Evolutionary conservation across 2,888 invertebrate genomes (phyloP), one percentile per base, ranked within the genome.

Genomic region (Myathropa florea): DNA sequence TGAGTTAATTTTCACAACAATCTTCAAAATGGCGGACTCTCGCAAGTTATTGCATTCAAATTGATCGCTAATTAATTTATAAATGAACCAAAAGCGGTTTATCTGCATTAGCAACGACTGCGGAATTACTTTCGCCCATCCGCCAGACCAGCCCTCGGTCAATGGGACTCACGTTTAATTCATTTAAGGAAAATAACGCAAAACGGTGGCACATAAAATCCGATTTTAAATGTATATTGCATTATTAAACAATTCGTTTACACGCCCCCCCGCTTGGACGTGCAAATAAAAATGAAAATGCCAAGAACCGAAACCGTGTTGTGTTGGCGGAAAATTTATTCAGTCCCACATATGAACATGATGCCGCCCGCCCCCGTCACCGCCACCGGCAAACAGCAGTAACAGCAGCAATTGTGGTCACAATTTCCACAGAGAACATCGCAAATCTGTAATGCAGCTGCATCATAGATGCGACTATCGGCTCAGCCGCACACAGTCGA

Each of bases 191-290:
- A n/a, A 46, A 39, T 33, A 7, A 33, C 10, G 33, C 10, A n/a
- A 46, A 46, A 46, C 46, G 46, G 9, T 18, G 46, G 18, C 46
- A 18, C 18, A 46, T n/a, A 26, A 60, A 60, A 60, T 28, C 4
- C 18, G 23, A 33, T 53, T 68, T 68, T 68, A 60, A 67, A 61
- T 77, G 46, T 21, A 23, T 60, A 71, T 59, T 78, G 28, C 57
- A 71, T 71, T 78, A 64, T 64, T 78, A 39, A 71, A 57, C 36
- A 64, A 63, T 26, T 78, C 71, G 23, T 46, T 59, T 78, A 9
- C 57, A 6, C 36, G 28, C 14, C 53, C 36, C 33, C 14, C 4
- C 26, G 18, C 6, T 12, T 18, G 18, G 7, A 36, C 61, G 53
- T 23, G 46, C 18, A 14, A 61, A 59, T 18, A n/a, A 28, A 60